Conservation (phyloP, 2,888 invertebrate genomes). For the Dermolepida albohirtum region DNA sequence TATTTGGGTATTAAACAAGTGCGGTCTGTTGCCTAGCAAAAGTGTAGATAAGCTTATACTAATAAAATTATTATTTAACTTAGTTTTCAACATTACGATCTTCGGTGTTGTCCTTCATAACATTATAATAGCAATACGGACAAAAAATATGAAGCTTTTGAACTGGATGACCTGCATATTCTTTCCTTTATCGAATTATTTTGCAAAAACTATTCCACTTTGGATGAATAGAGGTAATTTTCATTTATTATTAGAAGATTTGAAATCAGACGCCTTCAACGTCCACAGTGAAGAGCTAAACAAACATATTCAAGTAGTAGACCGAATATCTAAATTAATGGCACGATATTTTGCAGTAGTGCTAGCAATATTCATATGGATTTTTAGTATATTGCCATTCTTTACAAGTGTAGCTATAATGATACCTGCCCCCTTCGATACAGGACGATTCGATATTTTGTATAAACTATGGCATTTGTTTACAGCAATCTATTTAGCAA, state of each 20-base stretch:
- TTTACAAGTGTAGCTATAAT: constrained; percentile 5
- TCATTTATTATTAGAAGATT: neutral
- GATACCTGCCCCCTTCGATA: constrained; percentile 12
- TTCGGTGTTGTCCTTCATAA: neutral
- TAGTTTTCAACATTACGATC: neutral
- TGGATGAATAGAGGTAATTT: constrained; percentile 5
- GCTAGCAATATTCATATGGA: neutral
- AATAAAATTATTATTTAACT: neutral
- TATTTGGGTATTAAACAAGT: constrained; percentile 4
- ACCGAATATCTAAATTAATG: constrained; percentile 12
- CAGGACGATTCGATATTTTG: constrained; percentile 3
- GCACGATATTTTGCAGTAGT: constrained; percentile 9
- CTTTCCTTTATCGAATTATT: constrained; percentile 2
- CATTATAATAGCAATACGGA: neutral
- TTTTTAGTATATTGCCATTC: neutral
- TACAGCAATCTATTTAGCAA: neutral
- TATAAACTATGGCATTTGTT: constrained; percentile 15
- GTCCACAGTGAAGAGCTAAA: constrained; percentile 4
- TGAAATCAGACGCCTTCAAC: constrained; percentile 9
- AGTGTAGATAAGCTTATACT: neutral
- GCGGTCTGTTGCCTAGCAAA: constrained; percentile 4
- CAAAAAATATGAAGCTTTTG: neutral
- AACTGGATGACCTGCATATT: constrained; percentile 22
- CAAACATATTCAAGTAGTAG: constrained; percentile 1
- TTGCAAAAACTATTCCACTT: constrained; percentile 14